Base-by-base conservation (phyloP, 2,888 invertebrate genomes). In the Acrocyrtus sp. region DNA sequence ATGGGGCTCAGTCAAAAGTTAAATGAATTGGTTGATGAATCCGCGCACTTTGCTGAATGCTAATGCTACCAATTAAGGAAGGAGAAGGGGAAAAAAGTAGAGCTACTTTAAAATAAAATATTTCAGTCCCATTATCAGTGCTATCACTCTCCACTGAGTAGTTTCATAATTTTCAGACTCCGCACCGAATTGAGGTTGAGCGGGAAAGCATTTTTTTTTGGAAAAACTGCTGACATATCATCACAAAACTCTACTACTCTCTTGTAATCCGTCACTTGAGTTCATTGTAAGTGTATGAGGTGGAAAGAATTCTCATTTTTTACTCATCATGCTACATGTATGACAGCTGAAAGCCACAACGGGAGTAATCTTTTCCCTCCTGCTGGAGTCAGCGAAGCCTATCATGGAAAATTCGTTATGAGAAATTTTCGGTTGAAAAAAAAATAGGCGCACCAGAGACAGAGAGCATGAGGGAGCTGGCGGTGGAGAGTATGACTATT, bases 291-390 rank as follows among this genome's bases (percentile, higher is more conserved):
- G 54, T 60, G 34, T 54, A 72, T 54, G 66, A 54, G 56, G 72
- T 66, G 61, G 72, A 72, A 72, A 54, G 66, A 66, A 56, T 65
- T 65, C 65, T 54, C 65, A 65, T 72, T 72, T 72, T 72, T 65
- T 62, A 66, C 72, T 60, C 66, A 34, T 34, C 34, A 72, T 43
- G 66, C 39, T 66, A 65, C 56, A 66, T 66, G 61, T 66, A 72
- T 72, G 72, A 72, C 66, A 72, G 72, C 50, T 72, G 72, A 72
- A 72, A 66, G 50, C 66, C 66, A 66, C 72, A 72, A 66, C 60
- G 66, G 66, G 72, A 65, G 66, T 66, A 72, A 61, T 66, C 66
- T 72, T 66, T 66, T 72, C 72, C 61, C 72, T 72, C 61, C 72
- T 72, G 72, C 65, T 72, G 65, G 58, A 60, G 53, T 65, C 72